These are phyloP conservation scores for Thalassaphorura encarpata DNA, from an alignment of 1,140 invertebrate genomes.

Conservation along the genomic window DNA sequence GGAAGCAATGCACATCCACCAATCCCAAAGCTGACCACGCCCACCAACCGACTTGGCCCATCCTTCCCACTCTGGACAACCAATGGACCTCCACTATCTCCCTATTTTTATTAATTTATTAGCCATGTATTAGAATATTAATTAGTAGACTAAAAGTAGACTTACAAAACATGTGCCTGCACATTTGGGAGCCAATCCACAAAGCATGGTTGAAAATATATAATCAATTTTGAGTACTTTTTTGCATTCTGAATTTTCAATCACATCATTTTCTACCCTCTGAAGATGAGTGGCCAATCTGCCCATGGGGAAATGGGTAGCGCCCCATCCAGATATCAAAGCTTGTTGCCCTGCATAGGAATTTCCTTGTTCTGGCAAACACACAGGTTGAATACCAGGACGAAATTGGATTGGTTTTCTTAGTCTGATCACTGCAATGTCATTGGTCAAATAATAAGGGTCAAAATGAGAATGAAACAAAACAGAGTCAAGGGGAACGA, in stretches of 20 bases:
- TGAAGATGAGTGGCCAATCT: constrained; percentile 29
- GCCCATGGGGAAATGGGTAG: constrained; percentile 38
- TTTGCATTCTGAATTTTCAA: constrained; percentile 29
- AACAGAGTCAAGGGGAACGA: constrained; percentile 32
- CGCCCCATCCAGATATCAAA: constrained; percentile 42
- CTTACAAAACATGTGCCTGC: constrained; percentile 40
- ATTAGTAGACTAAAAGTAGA: too few species aligned
- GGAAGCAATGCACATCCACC: constrained; percentile 38
- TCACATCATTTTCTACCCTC: constrained; percentile 19
- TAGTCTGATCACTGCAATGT: constrained; percentile 43
- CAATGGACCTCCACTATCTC: constrained; percentile 38
- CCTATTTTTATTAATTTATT: too few species aligned
- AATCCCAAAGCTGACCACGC: constrained; percentile 40
- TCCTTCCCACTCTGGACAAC: constrained; percentile 31
- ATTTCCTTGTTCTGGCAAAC: constrained; percentile 37
- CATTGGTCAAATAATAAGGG: constrained; percentile 39
- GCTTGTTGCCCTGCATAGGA: constrained; percentile 37
- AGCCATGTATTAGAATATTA: too few species aligned
- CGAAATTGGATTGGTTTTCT: constrained; percentile 37
- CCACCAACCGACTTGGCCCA: constrained; percentile 34
- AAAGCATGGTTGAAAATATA: constrained; percentile 35
- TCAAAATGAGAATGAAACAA: constrained; percentile 39
- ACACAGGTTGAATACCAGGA: constrained; percentile 41
- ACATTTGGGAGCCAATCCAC: constrained; percentile 35
- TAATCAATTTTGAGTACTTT: constrained; percentile 25